phyloP scores from a whole-genome alignment of 2,797 vertebrate genomes.

The Acipenser oxyrinchus region DNA sequence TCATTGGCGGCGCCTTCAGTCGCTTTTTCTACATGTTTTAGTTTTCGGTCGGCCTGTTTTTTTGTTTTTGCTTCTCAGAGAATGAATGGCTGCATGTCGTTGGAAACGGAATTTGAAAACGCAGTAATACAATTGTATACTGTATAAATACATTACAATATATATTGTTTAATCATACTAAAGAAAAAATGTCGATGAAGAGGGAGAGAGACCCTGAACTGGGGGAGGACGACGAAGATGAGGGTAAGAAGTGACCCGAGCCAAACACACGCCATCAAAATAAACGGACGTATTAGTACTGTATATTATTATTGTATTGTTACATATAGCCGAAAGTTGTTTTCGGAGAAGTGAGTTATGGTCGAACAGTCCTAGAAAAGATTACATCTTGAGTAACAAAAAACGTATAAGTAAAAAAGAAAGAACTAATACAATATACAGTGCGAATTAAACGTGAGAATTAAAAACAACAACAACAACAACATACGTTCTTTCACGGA shows the following conservation, averaged over 20 bases:
- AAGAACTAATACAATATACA: no score
- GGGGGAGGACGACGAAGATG: constrained; percentile 33
- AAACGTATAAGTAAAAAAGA: no score
- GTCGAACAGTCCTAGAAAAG: no score
- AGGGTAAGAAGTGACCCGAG: constrained; percentile 27
- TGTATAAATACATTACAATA: constrained; percentile 6
- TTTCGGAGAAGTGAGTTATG: no score
- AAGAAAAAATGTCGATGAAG: constrained; percentile 52
- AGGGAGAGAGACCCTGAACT: constrained; percentile 48
- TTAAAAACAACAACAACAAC: neutral
- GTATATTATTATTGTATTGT: no score
- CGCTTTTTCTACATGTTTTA: constrained; percentile 11
- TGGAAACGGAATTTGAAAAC: constrained; percentile 12
- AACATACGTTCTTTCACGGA: no score
- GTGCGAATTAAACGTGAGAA: no score
- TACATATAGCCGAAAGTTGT: no score
- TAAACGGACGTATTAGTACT: no score
- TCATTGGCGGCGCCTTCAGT: no score
- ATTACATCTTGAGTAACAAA: no score
- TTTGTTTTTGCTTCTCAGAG: neutral
- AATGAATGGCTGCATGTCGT: constrained; percentile 10
- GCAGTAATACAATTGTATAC: neutral
- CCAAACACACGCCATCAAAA: no score
- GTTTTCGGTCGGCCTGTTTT: constrained; percentile 15
- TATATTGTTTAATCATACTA: neutral